Percentiles rank a stretch among this genome's conserved stretches.
Conservation (phyloP, 2,888 invertebrate species). For the Glaucopsyche alexis region DNA sequence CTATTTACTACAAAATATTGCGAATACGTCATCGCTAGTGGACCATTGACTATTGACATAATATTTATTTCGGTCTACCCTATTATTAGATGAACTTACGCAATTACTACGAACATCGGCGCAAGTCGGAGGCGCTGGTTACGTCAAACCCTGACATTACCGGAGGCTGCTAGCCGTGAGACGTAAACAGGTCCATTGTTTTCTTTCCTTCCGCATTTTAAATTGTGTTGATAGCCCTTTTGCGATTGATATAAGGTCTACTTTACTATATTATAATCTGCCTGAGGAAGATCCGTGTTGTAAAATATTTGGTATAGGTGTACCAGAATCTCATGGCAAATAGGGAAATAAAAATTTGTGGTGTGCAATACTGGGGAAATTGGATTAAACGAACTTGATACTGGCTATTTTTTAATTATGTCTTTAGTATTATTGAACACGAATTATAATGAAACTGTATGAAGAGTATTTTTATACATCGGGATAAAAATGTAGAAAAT, state of each 20-base stretch:
- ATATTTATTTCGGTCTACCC: constrained; percentile 16
- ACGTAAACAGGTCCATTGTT: constrained; percentile 55
- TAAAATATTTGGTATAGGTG: not conserved
- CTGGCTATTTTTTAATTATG: too few relatives aligned
- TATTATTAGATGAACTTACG: not conserved
- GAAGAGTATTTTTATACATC: too few relatives aligned
- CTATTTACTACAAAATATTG: too few relatives aligned
- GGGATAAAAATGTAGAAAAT: too few relatives aligned
- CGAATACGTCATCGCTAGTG: not conserved
- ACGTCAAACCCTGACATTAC: constrained; percentile 57
- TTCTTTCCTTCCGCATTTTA: constrained; percentile 39
- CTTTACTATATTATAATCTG: not conserved
- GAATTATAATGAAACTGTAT: too few relatives aligned
- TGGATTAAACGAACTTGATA: too few relatives aligned
- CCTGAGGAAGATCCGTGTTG: not conserved
- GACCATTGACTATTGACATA: not conserved
- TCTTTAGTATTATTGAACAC: too few relatives aligned
- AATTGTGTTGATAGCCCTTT: constrained; percentile 27
- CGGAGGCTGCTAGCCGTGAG: constrained; percentile 58
- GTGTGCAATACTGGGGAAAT: too few relatives aligned
- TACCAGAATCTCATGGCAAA: too few relatives aligned
- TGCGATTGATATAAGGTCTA: not conserved
- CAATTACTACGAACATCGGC: not conserved
- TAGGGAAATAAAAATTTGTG: too few relatives aligned
- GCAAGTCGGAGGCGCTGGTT: constrained; percentile 37